Percentiles rank a stretch among this genome's conserved stretches.
Conservation (phyloP, 1,140 invertebrate species). For the Drosophila guanche region DNA sequence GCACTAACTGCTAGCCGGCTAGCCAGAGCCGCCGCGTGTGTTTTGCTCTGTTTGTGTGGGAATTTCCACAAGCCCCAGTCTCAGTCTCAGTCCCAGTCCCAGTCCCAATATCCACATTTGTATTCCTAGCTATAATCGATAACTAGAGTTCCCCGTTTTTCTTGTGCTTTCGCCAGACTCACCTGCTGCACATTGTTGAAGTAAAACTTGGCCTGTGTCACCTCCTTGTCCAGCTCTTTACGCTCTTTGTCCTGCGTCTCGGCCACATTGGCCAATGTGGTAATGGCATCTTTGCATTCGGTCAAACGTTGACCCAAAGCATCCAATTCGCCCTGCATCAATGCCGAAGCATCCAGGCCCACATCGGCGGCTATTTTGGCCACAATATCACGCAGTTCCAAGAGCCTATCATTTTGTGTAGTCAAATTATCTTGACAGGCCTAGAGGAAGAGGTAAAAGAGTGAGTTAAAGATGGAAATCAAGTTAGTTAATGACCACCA, state of each 20-base stretch:
- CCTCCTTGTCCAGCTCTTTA: conserved; percentile 85
- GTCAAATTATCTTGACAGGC: conserved; percentile 90
- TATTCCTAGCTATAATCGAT: conserved; percentile 55
- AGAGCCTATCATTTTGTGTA: conserved; percentile 87
- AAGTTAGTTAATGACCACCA: conserved; percentile 29
- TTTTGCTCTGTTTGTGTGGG: conserved; percentile 45
- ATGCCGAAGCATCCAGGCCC: conserved; percentile 87
- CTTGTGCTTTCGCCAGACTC: conserved; percentile 46
- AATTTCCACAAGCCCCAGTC: conserved; percentile 58
- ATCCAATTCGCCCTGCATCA: conserved; percentile 90
- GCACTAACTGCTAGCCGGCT: conserved; percentile 22
- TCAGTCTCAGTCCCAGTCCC: too few relatives aligned
- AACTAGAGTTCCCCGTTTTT: conserved; percentile 8
- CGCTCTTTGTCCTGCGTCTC: conserved; percentile 86
- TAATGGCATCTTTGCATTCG: conserved; percentile 89
- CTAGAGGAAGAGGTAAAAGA: conserved; percentile 83
- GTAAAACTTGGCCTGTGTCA: conserved; percentile 86
- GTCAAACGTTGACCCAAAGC: conserved; percentile 90
- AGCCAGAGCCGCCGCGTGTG: background rate
- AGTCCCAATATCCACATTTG: conserved; percentile 31
- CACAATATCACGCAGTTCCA: conserved; percentile 89
- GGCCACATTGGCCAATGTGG: conserved; percentile 89
- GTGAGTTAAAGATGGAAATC: conserved; percentile 3
- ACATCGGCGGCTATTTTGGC: conserved; percentile 90
- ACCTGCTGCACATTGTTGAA: conserved; percentile 88